Evolutionary conservation across 2,888 invertebrate genomes (phyloP).

Genomic region (Punctoribates punctum): DNA sequence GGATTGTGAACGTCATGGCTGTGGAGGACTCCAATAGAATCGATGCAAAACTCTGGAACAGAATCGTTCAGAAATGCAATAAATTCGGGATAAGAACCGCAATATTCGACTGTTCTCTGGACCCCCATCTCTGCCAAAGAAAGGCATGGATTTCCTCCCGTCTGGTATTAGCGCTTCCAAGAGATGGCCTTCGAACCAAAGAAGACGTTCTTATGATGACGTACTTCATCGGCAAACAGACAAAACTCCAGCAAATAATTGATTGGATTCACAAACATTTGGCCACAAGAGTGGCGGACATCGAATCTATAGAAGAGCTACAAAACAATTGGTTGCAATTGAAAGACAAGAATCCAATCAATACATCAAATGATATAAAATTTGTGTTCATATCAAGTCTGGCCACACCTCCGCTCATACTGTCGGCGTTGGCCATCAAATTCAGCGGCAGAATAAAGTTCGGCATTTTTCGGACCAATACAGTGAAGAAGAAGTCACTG

Average conservation of each 20-base stretch:
- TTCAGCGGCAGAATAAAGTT: slow-evolving; percentile 59
- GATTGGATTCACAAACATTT: slow-evolving; percentile 57
- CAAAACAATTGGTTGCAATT: slow-evolving; percentile 52
- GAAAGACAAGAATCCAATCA: slow-evolving; percentile 46
- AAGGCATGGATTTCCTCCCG: slow-evolving; percentile 57
- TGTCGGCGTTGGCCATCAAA: slow-evolving; percentile 58
- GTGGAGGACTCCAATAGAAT: slow-evolving; percentile 51
- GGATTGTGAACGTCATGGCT: slow-evolving; percentile 57
- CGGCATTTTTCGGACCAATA: slow-evolving; percentile 51
- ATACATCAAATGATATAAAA: slow-evolving; percentile 49
- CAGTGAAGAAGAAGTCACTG: slow-evolving; percentile 36
- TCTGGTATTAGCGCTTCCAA: slow-evolving; percentile 57
- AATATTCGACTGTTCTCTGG: slow-evolving; percentile 56
- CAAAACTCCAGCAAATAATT: slow-evolving; percentile 50
- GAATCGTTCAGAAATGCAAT: slow-evolving; percentile 54
- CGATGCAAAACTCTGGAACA: slow-evolving; percentile 54
- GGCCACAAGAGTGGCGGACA: slow-evolving; percentile 53
- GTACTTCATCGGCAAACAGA: slow-evolving; percentile 46
- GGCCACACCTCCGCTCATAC: slow-evolving; percentile 56
- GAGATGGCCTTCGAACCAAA: slow-evolving; percentile 55
- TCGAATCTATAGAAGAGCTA: slow-evolving; percentile 52
- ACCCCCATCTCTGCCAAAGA: slow-evolving; percentile 56
- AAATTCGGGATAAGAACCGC: slow-evolving; percentile 58
- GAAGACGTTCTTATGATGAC: slow-evolving; percentile 55
- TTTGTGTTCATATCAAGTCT: slow-evolving; percentile 56